Base-by-base conservation (phyloP, 1,140 invertebrate species). In the Homalodisca vitripennis region DNA sequence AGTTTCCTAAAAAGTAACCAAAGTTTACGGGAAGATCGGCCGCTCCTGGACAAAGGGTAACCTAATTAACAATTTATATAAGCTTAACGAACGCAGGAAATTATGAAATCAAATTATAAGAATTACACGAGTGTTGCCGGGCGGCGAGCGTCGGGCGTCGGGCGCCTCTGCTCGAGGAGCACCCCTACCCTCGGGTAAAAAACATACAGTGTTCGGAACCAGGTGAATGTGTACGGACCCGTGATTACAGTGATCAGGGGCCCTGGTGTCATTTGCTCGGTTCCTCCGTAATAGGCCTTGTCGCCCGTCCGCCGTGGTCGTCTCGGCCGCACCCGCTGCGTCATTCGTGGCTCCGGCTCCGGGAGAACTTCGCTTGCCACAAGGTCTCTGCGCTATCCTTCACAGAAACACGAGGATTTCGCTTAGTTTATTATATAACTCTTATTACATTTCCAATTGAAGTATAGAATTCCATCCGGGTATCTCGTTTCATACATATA, bases 91-190 rank as follows among this genome's bases (percentile, higher is more conserved):
- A 51, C 14, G 48, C 48, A 24, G 55, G 55, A 60, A 60, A 60
- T 60, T 60, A 60, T 60, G 55, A 60, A 60, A 60, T 60, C 55
- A 60, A 60, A 60, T 60, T 60, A 60, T 60, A 60, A 60, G 24
- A 60, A 60, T 60, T 60, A 60, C 29, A 60, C 26, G n/a, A 60
- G 14, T 27, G 55, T 22, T 26, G 55, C 55, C 55, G 24, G n/a
- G n/a, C n/a, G n/a, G n/a, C n/a, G n/a, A n/a, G 14, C 55, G 55
- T 60, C 55, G 55, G 6, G 48, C 24, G 14, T 26, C 55, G 55
- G 55, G 24, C 10, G 3, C 55, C 14, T 22, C n/a, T 22, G 48
- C 48, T 41, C 34, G n/a, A n/a, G n/a, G n/a, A n/a, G n/a, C n/a
- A n/a, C n/a, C n/a, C n/a, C n/a, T n/a, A 41, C 34, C 34, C 34